A percentile compares a stretch with the other conserved stretches of the same genome.
phyloP scores from a whole-genome alignment of 2,797 vertebrate genomes.

The Arctocebus calabarensis region DNA sequence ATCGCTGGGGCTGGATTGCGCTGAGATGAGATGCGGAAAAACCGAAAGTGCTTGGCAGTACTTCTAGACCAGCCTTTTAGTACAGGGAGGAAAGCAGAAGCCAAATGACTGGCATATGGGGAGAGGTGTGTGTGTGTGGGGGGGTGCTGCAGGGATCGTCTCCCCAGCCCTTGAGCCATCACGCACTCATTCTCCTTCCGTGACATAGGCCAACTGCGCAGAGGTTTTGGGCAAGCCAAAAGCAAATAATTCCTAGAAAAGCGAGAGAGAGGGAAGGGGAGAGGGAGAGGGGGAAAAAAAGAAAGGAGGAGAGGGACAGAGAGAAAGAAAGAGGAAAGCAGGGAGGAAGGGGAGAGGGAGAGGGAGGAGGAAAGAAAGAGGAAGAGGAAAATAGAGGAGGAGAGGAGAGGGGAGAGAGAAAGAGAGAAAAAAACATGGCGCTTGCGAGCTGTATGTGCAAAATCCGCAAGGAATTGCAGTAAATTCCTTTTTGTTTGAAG shows the following conservation, averaged over 20 bases:
- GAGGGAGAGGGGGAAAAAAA: neutral
- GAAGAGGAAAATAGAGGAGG: neutral
- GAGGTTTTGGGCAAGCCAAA: slow-evolving; percentile 41
- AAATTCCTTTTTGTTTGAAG: slow-evolving; percentile 99
- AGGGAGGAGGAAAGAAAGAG: neutral
- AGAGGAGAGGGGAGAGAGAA: neutral
- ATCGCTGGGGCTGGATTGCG: neutral
- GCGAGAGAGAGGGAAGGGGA: slow-evolving; percentile 73
- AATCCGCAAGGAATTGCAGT: slow-evolving; percentile 95
- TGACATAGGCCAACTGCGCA: slow-evolving; percentile 1
- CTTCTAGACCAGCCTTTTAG: slow-evolving; percentile 48
- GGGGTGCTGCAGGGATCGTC: neutral
- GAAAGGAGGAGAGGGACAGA: neutral
- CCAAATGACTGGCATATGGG: neutral
- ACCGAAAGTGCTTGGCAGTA: slow-evolving; percentile 15
- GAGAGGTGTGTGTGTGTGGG: neutral
- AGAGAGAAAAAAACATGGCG: slow-evolving; percentile 88
- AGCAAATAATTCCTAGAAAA: slow-evolving; percentile 48
- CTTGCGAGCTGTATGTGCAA: slow-evolving; percentile 93
- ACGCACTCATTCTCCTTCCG: neutral
- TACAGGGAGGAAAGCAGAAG: slow-evolving; percentile 11
- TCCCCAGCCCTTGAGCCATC: neutral
- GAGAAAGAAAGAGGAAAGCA: neutral
- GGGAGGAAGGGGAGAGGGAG: slow-evolving; percentile 28
- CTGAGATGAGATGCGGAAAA: slow-evolving; percentile 17